These are phyloP conservation scores for Dromococcyx pavoninus DNA, from an alignment of 2,797 vertebrate species.

Conservation along the genomic window DNA sequence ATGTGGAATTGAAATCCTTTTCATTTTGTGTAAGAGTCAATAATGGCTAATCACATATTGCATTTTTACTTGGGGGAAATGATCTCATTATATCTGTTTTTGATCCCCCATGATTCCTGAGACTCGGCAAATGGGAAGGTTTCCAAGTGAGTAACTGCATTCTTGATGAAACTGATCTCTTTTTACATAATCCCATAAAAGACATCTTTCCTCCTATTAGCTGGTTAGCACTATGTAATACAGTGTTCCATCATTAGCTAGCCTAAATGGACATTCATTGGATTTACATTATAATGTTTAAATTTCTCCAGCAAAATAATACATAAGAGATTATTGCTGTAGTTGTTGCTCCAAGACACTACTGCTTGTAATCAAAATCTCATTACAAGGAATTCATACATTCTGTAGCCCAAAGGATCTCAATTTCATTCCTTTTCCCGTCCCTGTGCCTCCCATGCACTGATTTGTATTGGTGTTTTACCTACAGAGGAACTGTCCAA, in stretches of 20 bases:
- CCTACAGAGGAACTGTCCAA: neutral
- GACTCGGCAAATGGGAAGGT: constrained; percentile 14
- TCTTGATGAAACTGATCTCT: constrained; percentile 48
- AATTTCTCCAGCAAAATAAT: constrained; percentile 51
- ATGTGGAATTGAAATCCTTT: constrained; percentile 1
- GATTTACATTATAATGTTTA: constrained; percentile 47
- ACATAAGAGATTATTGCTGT: constrained; percentile 26
- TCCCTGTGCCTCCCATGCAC: neutral
- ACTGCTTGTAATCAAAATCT: constrained; percentile 62
- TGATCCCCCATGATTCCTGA: constrained; percentile 29
- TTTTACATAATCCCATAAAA: constrained; percentile 57
- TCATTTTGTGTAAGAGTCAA: constrained; percentile 26
- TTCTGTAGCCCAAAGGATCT: constrained; percentile 41
- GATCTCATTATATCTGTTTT: constrained; percentile 52
- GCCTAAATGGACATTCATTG: constrained; percentile 54
- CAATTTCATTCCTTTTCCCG: neutral
- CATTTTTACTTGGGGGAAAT: constrained; percentile 38
- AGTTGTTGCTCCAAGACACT: constrained; percentile 38
- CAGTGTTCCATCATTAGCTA: constrained; percentile 39
- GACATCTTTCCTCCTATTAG: neutral
- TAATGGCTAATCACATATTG: constrained; percentile 52
- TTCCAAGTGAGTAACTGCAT: constrained; percentile 45
- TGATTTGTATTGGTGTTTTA: constrained; percentile 28
- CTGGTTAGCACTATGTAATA: constrained; percentile 37
- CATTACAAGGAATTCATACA: constrained; percentile 62